phyloP scores from a whole-genome alignment of 2,113 vertebrate genomes.

The Paracyprichromis sp. region DNA sequence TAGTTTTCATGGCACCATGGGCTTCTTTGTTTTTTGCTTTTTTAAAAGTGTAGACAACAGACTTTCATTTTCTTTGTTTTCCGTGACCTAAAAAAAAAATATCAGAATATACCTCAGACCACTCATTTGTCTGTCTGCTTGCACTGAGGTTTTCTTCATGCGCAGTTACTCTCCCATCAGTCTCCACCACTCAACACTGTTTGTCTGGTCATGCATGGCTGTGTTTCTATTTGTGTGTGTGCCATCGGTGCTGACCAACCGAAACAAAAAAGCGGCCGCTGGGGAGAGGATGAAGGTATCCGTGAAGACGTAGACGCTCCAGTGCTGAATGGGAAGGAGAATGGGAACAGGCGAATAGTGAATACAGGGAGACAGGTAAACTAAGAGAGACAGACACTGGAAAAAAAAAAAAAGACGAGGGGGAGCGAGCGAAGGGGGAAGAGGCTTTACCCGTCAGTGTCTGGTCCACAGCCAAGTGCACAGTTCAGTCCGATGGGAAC shows the following conservation, averaged over 20 bases:
- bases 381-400: not conserved
- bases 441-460: conserved; percentile 36
- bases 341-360: not conserved
- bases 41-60: not conserved
- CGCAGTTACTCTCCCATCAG: conserved; percentile 51
- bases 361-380: not conserved
- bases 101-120: not conserved
- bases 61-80: not conserved
- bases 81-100: not conserved
- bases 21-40: not conserved
- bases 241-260: not conserved
- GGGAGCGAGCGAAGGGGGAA: not conserved
- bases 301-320: not conserved
- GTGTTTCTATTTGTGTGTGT: not conserved
- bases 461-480: conserved; percentile 85
- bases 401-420: not conserved
- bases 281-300: not conserved
- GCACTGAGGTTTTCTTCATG: conserved; percentile 27
- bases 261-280: conserved; percentile 20
- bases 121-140: not conserved
- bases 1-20: not conserved
- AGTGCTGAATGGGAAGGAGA: not conserved
- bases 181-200: conserved; percentile 21
- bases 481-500: conserved; percentile 83
- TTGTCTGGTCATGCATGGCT: conserved; percentile 43